A percentile compares a stretch with the other conserved stretches of the same genome.
These are phyloP conservation scores for Rhagium mordax DNA, from an alignment of 2,888 invertebrate species.

Conservation along the genomic window DNA sequence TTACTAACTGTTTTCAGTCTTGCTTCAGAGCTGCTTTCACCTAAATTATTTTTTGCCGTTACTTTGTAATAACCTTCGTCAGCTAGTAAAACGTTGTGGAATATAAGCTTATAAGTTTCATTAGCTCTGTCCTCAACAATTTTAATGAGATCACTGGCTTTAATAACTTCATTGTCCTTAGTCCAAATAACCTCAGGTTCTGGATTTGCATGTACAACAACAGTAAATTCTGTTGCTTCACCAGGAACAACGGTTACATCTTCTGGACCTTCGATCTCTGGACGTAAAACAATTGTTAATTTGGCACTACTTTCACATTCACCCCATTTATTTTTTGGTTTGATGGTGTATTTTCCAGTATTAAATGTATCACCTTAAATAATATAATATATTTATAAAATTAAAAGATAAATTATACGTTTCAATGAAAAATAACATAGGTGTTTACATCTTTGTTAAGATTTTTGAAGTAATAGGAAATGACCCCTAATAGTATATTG, in stretches of 20 bases:
- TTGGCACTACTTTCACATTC: slow-evolving; percentile 81
- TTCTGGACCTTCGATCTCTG: slow-evolving; percentile 84
- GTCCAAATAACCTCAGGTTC: slow-evolving; percentile 91
- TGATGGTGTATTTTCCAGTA: slow-evolving; percentile 86
- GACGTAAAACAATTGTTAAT: slow-evolving; percentile 84
- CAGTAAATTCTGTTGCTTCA: slow-evolving; percentile 83
- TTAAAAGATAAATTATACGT: too few relatives aligned
- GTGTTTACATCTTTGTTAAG: too few relatives aligned
- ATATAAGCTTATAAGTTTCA: slow-evolving; percentile 80
- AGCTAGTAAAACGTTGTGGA: slow-evolving; percentile 79
- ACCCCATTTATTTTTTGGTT: slow-evolving; percentile 87
- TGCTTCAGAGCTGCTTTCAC: slow-evolving; percentile 80
- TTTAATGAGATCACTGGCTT: slow-evolving; percentile 74
- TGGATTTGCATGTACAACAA: slow-evolving; percentile 90
- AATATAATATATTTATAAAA: background rate
- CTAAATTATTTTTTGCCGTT: slow-evolving; percentile 84
- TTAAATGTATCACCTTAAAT: slow-evolving; percentile 80
- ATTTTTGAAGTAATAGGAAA: too few relatives aligned
- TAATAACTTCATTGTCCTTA: slow-evolving; percentile 77
- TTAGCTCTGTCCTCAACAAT: slow-evolving; percentile 75
- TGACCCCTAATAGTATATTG: too few relatives aligned
- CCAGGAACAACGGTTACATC: slow-evolving; percentile 84
- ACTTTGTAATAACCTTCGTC: slow-evolving; percentile 88
- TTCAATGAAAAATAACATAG: too few relatives aligned
- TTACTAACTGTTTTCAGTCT: slow-evolving; percentile 83